These are phyloP conservation scores for Eumacrocentrus americanus DNA, from an alignment of 2,888 invertebrate genomes.

Conservation along the genomic window DNA sequence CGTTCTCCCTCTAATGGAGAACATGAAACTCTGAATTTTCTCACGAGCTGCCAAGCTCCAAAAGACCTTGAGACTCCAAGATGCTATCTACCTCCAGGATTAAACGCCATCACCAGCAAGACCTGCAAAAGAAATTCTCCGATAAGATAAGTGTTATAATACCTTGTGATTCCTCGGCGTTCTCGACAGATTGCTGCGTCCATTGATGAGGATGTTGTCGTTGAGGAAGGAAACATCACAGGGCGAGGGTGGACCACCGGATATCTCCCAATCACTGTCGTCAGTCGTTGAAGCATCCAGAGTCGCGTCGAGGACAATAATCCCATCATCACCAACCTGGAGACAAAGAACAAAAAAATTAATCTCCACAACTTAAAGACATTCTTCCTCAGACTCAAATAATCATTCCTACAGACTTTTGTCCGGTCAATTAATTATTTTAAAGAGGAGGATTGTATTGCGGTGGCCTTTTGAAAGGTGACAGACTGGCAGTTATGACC, in stretches of 20 bases:
- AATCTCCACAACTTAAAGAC: background rate
- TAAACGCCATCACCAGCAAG: too few species aligned
- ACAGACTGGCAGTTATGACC: too few species aligned
- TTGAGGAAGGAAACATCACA: constrained; percentile 85
- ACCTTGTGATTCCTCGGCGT: constrained; percentile 70
- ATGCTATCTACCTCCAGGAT: too few species aligned
- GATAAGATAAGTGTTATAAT: constrained; percentile 34
- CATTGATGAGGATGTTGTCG: constrained; percentile 89
- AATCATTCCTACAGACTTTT: too few species aligned
- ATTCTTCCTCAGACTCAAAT: background rate
- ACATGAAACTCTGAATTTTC: background rate
- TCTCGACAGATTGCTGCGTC: constrained; percentile 80
- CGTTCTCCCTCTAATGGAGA: background rate
- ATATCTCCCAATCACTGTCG: constrained; percentile 65
- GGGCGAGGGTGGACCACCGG: constrained; percentile 75
- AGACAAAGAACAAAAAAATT: constrained; percentile 40
- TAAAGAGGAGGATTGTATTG: too few species aligned
- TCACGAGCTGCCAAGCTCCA: too few species aligned
- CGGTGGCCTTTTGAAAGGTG: too few species aligned
- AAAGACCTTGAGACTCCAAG: too few species aligned
- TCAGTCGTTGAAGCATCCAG: constrained; percentile 70
- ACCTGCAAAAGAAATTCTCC: too few species aligned
- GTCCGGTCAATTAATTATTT: too few species aligned
- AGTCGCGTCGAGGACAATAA: constrained; percentile 68
- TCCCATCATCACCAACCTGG: constrained; percentile 70